Percentiles rank a stretch among this genome's conserved stretches.
These are phyloP conservation scores for Coturnix japonica DNA, from an alignment of 2,113 vertebrate species.

Conservation along the genomic window DNA sequence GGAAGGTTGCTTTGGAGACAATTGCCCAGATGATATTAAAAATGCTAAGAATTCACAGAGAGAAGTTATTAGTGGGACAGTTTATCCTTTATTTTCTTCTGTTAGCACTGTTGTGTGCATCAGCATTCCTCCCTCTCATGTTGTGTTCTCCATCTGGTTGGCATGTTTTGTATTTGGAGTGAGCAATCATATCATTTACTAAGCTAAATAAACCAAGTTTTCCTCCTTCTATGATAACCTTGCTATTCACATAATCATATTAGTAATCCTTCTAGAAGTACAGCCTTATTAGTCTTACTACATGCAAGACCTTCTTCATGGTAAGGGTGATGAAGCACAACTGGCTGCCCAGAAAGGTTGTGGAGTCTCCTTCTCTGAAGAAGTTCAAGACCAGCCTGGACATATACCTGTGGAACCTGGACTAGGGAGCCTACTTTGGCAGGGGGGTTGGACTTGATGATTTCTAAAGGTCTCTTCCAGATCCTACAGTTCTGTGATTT, in stretches of 20 bases:
- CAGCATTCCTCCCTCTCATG: background rate
- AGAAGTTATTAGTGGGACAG: background rate
- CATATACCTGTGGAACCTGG: too few species aligned
- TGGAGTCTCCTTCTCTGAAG: too few species aligned
- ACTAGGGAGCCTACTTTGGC: too few species aligned
- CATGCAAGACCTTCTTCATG: too few species aligned
- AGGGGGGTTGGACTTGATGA: too few species aligned
- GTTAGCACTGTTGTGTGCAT: background rate
- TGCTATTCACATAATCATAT: background rate
- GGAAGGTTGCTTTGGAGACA: background rate
- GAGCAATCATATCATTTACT: background rate
- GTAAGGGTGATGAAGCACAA: too few species aligned
- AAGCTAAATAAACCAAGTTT: conserved; percentile 2
- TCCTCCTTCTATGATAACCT: background rate
- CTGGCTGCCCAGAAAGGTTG: too few species aligned
- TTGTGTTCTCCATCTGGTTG: background rate
- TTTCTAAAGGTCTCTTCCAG: too few species aligned
- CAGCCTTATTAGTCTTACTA: background rate
- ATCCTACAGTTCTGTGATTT: too few species aligned
- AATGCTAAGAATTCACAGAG: background rate
- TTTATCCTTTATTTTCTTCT: background rate
- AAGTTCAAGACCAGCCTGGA: too few species aligned
- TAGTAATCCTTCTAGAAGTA: conserved; percentile 22
- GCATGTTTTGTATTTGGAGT: background rate
- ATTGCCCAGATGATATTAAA: background rate